Evolutionary conservation across 2,888 invertebrate genomes (phyloP), one percentile per base, ranked within the genome.

Genomic region (Urechis unicinctus): DNA sequence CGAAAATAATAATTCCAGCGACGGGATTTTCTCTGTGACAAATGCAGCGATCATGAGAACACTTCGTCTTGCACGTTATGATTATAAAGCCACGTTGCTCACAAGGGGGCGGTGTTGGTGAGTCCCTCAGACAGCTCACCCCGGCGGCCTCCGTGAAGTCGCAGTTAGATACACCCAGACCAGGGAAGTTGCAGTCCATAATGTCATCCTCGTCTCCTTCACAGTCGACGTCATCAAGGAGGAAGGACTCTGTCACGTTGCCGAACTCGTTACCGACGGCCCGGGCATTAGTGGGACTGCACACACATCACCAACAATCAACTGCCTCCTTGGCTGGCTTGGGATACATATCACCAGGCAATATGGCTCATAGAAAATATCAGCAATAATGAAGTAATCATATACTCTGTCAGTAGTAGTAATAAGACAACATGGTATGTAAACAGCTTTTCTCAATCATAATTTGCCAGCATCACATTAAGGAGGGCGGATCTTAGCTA

Each of bases 211-310:
- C 74, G 3, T 53, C 64, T 6, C 74, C 74, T 0, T 25, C 44
- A 55, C 74, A 74, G 3, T 58, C 44, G 21, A 73, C 65, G 31
- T 67, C 61, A 30, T 68, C 66, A 29, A 72, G 43, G 29, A 41
- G 25, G 46, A 45, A 56, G 5, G 17, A 5, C 28, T 29, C 50
- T 9, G 53, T 60, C 26, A 51, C 54, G 44, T 61, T 60, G 9
- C 58, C 59, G 26, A 43, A 58, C 5, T 46, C 51, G 2, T 51
- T 52, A 1, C 60, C 60, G 3, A 61, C 25, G 13, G 61, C 61
- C 5, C 60, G 58, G 17, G 61, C 61, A 31, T 61, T 61, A 31
- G 31, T 43, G 24, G 60, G 60, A 31, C 61, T 61, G 50, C n/a
- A 45, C 21, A 17, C 6, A 41, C 9, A 28, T 13, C 9, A 36